These are phyloP conservation scores for Sceliomorpha sp. DNA, from an alignment of 2,888 invertebrate genomes.

Conservation along the genomic window DNA sequence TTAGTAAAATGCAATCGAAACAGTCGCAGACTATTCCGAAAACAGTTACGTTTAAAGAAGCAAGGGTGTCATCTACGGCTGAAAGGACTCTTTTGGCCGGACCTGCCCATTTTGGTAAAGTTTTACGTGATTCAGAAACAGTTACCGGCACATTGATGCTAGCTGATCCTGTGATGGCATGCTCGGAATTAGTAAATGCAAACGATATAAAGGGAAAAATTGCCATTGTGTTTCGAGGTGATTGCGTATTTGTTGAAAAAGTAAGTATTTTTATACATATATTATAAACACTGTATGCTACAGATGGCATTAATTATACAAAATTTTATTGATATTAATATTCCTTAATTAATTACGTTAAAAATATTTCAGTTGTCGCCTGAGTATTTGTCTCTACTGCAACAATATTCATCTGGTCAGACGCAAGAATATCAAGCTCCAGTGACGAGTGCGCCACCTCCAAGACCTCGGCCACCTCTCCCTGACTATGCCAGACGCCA, in stretches of 20 bases:
- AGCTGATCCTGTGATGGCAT: conserved; percentile 87
- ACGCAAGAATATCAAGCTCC: conserved; percentile 30
- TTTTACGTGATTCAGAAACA: conserved; percentile 85
- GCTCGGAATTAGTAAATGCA: conserved; percentile 83
- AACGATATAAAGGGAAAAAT: conserved; percentile 86
- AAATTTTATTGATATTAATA: too few relatives aligned
- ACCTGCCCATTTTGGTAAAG: conserved; percentile 94
- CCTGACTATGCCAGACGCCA: conserved; percentile 72
- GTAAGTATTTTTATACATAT: conserved; percentile 75
- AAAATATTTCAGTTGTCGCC: conserved; percentile 71
- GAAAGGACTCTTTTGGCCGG: conserved; percentile 86
- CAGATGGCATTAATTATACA: too few relatives aligned
- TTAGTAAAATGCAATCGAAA: conserved; percentile 87
- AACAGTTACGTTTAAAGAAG: conserved; percentile 81
- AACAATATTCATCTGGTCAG: conserved; percentile 64
- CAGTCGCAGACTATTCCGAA: conserved; percentile 83
- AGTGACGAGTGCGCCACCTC: conserved; percentile 35
- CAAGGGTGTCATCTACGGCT: conserved; percentile 76
- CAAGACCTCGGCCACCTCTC: conserved; percentile 64
- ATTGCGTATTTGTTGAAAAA: conserved; percentile 98
- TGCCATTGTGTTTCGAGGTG: conserved; percentile 92
- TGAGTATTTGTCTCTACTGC: conserved; percentile 71
- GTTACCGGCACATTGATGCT: conserved; percentile 85
- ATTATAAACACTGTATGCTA: too few relatives aligned
- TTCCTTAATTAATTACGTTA: too few relatives aligned